These are phyloP conservation scores for Leguminivora glycinivorella DNA, from an alignment of 1,140 invertebrate genomes.

Conservation along the genomic window DNA sequence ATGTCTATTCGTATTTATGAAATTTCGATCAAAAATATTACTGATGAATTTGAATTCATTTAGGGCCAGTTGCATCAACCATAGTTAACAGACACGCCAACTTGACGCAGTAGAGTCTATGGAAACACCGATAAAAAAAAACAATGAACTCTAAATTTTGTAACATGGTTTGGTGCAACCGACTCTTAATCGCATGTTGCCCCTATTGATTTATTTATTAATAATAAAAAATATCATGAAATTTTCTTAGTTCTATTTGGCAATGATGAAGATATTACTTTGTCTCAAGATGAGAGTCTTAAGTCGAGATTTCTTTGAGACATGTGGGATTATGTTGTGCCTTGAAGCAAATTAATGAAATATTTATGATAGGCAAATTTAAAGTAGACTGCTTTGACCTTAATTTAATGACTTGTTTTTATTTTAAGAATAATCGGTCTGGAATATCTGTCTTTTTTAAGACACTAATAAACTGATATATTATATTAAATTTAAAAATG, in stretches of 20 bases:
- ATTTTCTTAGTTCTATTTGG: background rate
- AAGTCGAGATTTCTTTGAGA: background rate
- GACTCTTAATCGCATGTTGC: background rate
- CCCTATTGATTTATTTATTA: background rate
- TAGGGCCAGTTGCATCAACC: too few species aligned
- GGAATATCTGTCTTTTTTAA: too few species aligned
- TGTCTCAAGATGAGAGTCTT: too few species aligned
- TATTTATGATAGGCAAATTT: background rate
- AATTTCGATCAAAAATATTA: background rate
- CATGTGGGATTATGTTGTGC: background rate
- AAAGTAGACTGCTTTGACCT: background rate
- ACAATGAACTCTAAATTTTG: too few species aligned
- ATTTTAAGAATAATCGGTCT: too few species aligned
- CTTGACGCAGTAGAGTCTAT: too few species aligned
- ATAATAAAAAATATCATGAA: background rate
- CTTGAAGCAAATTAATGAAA: background rate
- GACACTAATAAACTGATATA: background rate
- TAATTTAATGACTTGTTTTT: background rate
- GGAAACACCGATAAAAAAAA: too few species aligned
- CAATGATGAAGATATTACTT: background rate
- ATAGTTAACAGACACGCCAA: too few species aligned
- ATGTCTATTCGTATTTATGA: background rate
- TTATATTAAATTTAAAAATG: background rate
- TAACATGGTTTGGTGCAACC: too few species aligned
- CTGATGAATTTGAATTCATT: background rate